These are phyloP conservation scores for Neosilurus hyrtlii DNA, from an alignment of 2,797 vertebrate genomes.

Conservation along the genomic window DNA sequence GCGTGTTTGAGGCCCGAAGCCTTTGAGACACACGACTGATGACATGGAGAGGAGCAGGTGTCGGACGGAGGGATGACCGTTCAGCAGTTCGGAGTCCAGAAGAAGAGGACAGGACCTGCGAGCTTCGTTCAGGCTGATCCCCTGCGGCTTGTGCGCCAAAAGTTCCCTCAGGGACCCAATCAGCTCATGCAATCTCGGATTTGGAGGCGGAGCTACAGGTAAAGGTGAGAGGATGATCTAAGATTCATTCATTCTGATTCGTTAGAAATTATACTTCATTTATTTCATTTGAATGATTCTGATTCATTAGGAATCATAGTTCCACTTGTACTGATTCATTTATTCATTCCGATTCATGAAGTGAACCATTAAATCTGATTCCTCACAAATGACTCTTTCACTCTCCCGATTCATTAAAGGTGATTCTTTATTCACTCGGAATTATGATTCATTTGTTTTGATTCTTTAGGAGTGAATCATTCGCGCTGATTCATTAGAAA, in stretches of 20 bases:
- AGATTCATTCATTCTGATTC: neutral
- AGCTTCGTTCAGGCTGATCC: constrained; percentile 43
- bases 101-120: constrained; percentile 49
- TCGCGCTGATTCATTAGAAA: neutral
- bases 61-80: constrained; percentile 45
- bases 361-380: too few relatives aligned
- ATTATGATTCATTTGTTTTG: neutral
- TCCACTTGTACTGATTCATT: neutral
- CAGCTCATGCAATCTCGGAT: constrained; percentile 10
- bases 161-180: constrained; percentile 34
- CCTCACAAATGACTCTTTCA: neutral
- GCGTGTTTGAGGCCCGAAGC: constrained; percentile 52
- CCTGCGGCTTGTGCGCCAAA: constrained; percentile 28
- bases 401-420: neutral
- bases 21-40: constrained; percentile 42
- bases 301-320: neutral
- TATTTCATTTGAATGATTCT: neutral
- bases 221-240: neutral
- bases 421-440: neutral
- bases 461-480: neutral
- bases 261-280: neutral
- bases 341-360: neutral
- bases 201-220: neutral
- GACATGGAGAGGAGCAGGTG: constrained; percentile 54
- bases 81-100: constrained; percentile 33